Base-by-base conservation (phyloP, 2,888 invertebrate species). In the Tupiocoris notatus region DNA sequence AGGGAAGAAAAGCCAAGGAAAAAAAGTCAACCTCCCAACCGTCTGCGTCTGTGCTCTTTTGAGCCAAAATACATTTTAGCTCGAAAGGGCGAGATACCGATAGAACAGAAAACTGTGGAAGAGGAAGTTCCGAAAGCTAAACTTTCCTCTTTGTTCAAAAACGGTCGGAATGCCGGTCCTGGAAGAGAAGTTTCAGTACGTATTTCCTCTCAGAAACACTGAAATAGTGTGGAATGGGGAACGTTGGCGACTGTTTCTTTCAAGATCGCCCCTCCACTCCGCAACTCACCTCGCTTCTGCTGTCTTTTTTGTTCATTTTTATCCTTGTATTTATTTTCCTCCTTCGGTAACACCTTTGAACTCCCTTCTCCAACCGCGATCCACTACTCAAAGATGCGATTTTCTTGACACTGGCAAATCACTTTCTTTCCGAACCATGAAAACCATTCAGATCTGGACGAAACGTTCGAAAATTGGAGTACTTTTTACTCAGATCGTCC, bases 121-220 rank as follows among this genome's bases (percentile, higher is more conserved):
- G 12, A 39, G 39, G 39, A 39, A 67, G 67, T 22, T 57, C 56
- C 56, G 57, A 67, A 57, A 39, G 67, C 57, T 67, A 57, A 67
- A 67, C 67, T 67, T 67, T 67, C 67, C 67, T 67, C 67, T 67
- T 67, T 67, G 67, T 67, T 67, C 22, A 56, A 21, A 67, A 57
- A 39, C 39, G 57, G 22, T 67, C 56, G 67, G 67, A 67, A 67
- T 67, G 67, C 39, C 39, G 39, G 39, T 39, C 39, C 39, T 3
- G 39, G 39, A 12, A 39, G 39, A 39, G 39, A 39, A 39, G 39
- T 39, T 39, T 39, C 39, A 39, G 39, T 39, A 39, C 39, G 39
- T 39, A 39, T 39, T 39, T 39, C 39, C 39, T 39, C 39, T 39
- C 39, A 39, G 39, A 12, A 39, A 39, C 39, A 39, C 39, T 39